Conservation (phyloP, 1,140 invertebrate species). For the Oreohelix idahoensis region DNA sequence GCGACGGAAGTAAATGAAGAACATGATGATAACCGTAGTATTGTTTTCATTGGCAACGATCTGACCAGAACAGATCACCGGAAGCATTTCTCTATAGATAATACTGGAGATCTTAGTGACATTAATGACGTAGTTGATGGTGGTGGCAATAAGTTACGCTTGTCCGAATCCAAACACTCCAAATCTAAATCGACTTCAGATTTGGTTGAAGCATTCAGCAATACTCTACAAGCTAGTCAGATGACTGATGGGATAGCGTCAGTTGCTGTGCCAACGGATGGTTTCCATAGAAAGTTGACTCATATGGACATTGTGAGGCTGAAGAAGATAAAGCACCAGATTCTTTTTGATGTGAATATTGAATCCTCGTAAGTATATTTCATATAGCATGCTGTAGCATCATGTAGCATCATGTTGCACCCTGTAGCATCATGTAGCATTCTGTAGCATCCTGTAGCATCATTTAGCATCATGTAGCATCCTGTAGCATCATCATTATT, state of each 20-base stretch:
- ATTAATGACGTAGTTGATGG: constrained; percentile 39
- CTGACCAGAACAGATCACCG: background rate
- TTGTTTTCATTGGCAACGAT: background rate
- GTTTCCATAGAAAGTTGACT: constrained; percentile 56
- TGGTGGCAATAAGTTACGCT: background rate
- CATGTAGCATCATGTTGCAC: too few relatives aligned
- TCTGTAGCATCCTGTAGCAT: too few relatives aligned
- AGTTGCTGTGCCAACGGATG: constrained; percentile 71
- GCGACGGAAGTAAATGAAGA: constrained; percentile 69
- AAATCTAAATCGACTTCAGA: constrained; percentile 68
- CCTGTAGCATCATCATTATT: too few relatives aligned
- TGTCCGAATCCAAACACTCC: constrained; percentile 12
- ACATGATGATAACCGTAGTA: constrained; percentile 12
- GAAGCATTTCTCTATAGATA: background rate
- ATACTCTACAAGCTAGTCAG: constrained; percentile 60
- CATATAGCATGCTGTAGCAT: too few relatives aligned
- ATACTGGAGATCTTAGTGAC: constrained; percentile 43
- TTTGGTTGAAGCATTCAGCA: constrained; percentile 56
- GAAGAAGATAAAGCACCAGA: constrained; percentile 72
- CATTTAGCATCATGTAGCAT: too few relatives aligned
- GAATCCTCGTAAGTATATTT: constrained; percentile 76
- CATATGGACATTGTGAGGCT: constrained; percentile 71
- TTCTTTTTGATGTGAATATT: constrained; percentile 73
- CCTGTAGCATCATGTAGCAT: too few relatives aligned
- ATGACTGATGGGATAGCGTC: constrained; percentile 74